Evolutionary conservation across 2,888 invertebrate species (phyloP).

Genomic region (Lacanobia oleracea): DNA sequence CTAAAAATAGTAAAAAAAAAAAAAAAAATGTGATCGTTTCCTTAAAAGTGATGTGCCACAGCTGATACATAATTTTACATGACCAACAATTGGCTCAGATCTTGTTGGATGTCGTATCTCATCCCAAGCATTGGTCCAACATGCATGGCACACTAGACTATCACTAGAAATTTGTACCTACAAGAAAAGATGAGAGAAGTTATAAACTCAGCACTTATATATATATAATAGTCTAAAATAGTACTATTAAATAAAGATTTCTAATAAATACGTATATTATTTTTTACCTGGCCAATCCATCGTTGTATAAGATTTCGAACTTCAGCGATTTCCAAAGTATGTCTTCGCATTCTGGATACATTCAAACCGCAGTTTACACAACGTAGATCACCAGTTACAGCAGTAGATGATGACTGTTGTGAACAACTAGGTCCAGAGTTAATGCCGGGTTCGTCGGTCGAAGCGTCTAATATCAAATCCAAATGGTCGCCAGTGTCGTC

Average conservation of each 20-base stretch:
- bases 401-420: neutral
- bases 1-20: no score
- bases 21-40: conserved; percentile 14
- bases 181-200: neutral
- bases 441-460: neutral
- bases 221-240: neutral
- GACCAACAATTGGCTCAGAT: conserved; percentile 7
- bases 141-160: conserved; percentile 10
- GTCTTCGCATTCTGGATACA: conserved; percentile 16
- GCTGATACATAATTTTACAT: conserved; percentile 26
- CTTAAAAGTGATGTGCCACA: conserved; percentile 28
- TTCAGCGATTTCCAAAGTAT: conserved; percentile 13
- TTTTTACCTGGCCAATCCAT: conserved; percentile 17
- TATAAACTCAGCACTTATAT: neutral
- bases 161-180: conserved; percentile 9
- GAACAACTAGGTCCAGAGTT: neutral
- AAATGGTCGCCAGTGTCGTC: neutral
- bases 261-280: no score
- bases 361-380: conserved; percentile 25
- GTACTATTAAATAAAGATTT: no score
- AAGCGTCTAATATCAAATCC: neutral
- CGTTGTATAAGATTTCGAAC: conserved; percentile 20
- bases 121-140: conserved; percentile 26
- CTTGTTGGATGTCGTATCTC: conserved; percentile 24
- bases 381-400: neutral